A percentile compares a stretch with the other conserved stretches of the same genome.
phyloP scores from a whole-genome alignment of 2,113 vertebrate genomes.

The Lagenorhynchus albirostris region DNA sequence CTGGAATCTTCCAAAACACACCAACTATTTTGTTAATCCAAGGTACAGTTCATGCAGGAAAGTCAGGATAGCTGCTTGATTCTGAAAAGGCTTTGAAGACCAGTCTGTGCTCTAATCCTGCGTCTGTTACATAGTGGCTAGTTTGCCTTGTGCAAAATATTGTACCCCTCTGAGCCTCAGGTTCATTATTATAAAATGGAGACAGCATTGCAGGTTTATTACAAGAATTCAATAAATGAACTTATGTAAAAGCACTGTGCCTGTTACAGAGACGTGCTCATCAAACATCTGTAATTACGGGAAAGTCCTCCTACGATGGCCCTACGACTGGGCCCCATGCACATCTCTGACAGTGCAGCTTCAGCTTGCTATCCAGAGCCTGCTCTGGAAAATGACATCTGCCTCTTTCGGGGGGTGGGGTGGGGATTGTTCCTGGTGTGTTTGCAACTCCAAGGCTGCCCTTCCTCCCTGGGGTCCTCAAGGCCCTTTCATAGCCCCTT shows the following conservation, averaged over 20 bases:
- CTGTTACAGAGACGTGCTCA: not conserved
- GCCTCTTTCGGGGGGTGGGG: not conserved
- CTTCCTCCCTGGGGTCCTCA: not conserved
- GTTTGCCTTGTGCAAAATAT: not conserved
- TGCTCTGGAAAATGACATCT: not conserved
- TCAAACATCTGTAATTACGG: not conserved
- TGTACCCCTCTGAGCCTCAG: not conserved
- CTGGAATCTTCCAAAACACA: not conserved
- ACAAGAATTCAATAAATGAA: not conserved
- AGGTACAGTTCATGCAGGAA: not conserved
- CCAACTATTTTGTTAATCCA: not conserved
- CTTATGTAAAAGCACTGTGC: not conserved
- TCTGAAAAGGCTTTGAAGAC: not conserved
- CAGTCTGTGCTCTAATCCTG: not conserved
- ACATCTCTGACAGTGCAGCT: not conserved
- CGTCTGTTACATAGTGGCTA: not conserved
- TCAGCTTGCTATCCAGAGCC: not conserved
- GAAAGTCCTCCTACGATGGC: fast-evolving
- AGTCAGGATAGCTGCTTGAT: not conserved
- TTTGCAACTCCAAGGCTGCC: not conserved
- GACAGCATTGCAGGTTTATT: not conserved
- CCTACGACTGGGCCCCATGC: fast-evolving
- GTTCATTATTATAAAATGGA: not conserved
- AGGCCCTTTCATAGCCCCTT: not conserved
- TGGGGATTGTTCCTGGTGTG: not conserved